Conservation (phyloP, 2,797 vertebrate species). For the Darevskia nairensis region DNA sequence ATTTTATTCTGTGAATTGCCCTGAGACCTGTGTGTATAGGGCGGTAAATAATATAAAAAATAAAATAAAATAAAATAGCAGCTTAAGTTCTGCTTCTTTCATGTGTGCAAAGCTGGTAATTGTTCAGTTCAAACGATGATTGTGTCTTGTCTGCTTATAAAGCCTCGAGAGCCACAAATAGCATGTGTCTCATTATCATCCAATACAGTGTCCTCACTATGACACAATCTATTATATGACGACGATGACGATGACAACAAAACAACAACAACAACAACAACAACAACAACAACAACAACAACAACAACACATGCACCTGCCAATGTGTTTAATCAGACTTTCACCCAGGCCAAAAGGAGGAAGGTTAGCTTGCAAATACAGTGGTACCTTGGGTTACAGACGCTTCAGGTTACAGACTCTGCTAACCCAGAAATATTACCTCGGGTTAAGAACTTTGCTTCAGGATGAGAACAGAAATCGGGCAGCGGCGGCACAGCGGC, state of each 20-base stretch:
- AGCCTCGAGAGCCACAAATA: background rate
- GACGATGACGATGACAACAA: background rate
- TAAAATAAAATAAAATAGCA: too few relatives aligned
- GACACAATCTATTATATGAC: constrained; percentile 3
- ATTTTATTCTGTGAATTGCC: too few relatives aligned
- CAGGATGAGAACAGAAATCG: too few relatives aligned
- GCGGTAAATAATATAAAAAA: background rate
- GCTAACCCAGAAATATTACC: too few relatives aligned
- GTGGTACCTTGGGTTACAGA: too few relatives aligned
- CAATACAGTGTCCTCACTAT: constrained; percentile 2
- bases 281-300: background rate
- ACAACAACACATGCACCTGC: background rate
- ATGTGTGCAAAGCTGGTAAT: constrained; percentile 18
- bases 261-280: too few relatives aligned
- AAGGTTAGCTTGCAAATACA: constrained; percentile 42
- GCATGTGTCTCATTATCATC: background rate
- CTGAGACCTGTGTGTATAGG: too few relatives aligned
- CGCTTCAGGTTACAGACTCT: too few relatives aligned
- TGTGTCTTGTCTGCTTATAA: constrained; percentile 20
- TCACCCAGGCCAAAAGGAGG: background rate
- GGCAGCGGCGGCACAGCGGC: too few relatives aligned
- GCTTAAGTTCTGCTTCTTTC: background rate
- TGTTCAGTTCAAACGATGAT: background rate
- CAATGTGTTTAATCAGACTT: background rate
- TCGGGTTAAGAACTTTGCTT: too few relatives aligned